Base-by-base conservation (phyloP, 2,113 vertebrate species). In the Hoplias malabaricus region DNA sequence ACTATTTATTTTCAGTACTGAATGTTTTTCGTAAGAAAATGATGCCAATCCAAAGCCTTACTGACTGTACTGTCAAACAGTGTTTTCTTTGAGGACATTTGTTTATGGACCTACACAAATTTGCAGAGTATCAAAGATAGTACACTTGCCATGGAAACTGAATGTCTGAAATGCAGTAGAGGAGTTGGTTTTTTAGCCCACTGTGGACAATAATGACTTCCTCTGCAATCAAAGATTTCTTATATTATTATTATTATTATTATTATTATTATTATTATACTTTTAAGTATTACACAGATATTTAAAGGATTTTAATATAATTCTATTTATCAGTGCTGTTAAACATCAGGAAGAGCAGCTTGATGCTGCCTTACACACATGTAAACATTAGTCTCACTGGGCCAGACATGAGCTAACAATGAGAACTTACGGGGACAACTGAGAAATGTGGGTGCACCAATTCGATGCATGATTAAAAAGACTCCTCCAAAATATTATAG, bases 21-120 rank as follows among this genome's bases (percentile, higher is more conserved):
- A 94, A 92, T 92, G 88, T 92, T 89, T n/a, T 90, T 90, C 89
- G 68, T 82, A 88, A 78, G 9, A 65, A 21, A 69, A 53, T 70
- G 40, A 90, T 93, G 89, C 82, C 42, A 79, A 90, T 94, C 94
- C 84, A 87, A 93, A 86, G 93, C 95, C 96, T 96, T 96, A 95
- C 90, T 90, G 86, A 87, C 88, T 88, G 80, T 34, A 62, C 84
- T 88, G 66, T 89, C 84, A 82, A 83, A 80, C 79, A 80, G 80
- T 83, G 75, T 85, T 84, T 83, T 25, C 62, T 77, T 87, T 88
- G 86, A 87, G 85, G 88, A 87, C 68, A 59, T 82, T 84, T 83
- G 65, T 53, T 81, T 88, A 89, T 89, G 89, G 88, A 92, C 90
- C 89, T 90, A 86, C 40, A 46, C 73, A 82, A 71, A 72, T 78